These are phyloP conservation scores for Idaea straminata DNA, from an alignment of 2,888 invertebrate genomes.

Conservation along the genomic window DNA sequence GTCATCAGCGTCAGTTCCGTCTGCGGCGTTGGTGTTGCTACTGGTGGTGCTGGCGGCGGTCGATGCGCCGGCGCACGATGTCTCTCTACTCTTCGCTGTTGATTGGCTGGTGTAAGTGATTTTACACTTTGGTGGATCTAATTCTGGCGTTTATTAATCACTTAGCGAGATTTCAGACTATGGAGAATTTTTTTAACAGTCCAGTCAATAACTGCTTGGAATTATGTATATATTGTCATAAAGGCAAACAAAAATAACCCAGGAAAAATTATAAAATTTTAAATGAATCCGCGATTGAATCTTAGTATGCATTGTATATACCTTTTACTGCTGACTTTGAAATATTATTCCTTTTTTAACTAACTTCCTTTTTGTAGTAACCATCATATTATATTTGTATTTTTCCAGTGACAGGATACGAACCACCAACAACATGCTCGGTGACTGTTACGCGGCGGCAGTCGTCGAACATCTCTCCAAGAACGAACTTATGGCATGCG, in stretches of 20 bases:
- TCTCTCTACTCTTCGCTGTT: slow-evolving; percentile 90
- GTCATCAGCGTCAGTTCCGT: slow-evolving; percentile 92
- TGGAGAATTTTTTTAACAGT: not conserved
- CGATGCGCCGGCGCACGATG: slow-evolving; percentile 89
- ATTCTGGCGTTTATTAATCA: too few relatives aligned
- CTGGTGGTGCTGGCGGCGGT: slow-evolving; percentile 90
- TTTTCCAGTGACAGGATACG: slow-evolving; percentile 88
- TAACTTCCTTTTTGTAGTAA: not conserved
- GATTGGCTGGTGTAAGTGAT: slow-evolving; percentile 94
- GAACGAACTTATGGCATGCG: slow-evolving; percentile 88
- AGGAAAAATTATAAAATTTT: too few relatives aligned
- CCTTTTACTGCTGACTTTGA: too few relatives aligned
- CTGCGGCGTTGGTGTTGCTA: slow-evolving; percentile 90
- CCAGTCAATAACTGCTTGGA: too few relatives aligned
- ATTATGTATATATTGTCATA: too few relatives aligned
- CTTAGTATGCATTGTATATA: too few relatives aligned
- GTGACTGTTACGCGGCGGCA: slow-evolving; percentile 93
- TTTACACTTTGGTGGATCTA: not conserved
- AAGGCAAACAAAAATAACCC: too few relatives aligned
- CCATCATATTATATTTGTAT: slow-evolving; percentile 3
- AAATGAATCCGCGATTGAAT: too few relatives aligned
- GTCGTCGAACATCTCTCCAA: slow-evolving; percentile 91
- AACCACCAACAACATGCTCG: slow-evolving; percentile 93
- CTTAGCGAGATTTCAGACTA: too few relatives aligned
- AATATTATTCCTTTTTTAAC: not conserved